phyloP scores from a whole-genome alignment of 2,113 vertebrate species.

The Bambusicola thoracicus region DNA sequence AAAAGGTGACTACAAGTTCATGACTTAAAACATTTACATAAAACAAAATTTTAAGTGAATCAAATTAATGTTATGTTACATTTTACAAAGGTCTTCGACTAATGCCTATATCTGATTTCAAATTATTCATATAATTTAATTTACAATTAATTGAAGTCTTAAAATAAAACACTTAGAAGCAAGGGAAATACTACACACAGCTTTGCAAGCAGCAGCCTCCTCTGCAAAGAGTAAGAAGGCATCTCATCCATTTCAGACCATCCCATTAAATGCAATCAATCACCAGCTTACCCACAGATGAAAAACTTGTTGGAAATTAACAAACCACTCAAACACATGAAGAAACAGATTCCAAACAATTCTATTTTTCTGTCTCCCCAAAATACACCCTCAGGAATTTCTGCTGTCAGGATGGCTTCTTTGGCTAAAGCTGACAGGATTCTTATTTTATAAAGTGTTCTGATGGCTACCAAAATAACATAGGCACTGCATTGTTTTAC shows the following conservation, averaged over 20 bases:
- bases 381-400: background rate
- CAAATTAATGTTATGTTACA: background rate
- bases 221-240: background rate
- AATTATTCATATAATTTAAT: background rate
- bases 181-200: background rate
- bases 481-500: background rate
- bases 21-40: background rate
- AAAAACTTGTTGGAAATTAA: background rate
- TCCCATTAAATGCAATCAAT: background rate
- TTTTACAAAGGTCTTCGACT: background rate
- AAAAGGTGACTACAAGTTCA: background rate
- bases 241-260: background rate
- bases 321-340: background rate
- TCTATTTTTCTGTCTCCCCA: background rate
- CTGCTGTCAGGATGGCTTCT: background rate
- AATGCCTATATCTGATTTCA: background rate
- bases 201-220: background rate
- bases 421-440: background rate
- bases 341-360: background rate
- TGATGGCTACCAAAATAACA: background rate
- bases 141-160: background rate
- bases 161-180: background rate
- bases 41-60: background rate
- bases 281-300: background rate
- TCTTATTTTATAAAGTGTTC: background rate